Percentiles rank a stretch among this genome's conserved stretches.
Conservation (phyloP, 2,888 invertebrate species). For the Chydorus sphaericus region DNA sequence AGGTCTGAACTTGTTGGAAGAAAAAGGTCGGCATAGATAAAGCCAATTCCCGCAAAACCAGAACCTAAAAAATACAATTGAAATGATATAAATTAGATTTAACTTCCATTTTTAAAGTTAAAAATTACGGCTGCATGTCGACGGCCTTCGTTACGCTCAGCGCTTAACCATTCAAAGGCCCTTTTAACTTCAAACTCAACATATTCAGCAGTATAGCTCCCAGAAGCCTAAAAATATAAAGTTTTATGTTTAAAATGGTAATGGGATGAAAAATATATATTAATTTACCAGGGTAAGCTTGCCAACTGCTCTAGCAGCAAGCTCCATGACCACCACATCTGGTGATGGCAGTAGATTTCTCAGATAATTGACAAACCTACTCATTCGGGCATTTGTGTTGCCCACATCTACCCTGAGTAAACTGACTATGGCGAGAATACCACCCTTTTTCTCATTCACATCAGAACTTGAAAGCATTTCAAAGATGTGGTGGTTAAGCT, state of each 20-base stretch:
- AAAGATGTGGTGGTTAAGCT: constrained; percentile 87
- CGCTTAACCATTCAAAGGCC: constrained; percentile 88
- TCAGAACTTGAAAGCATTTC: constrained; percentile 91
- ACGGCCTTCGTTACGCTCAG: constrained; percentile 77
- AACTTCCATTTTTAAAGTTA: not conserved
- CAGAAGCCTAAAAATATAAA: constrained; percentile 37
- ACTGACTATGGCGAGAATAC: constrained; percentile 65
- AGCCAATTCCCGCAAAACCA: constrained; percentile 83
- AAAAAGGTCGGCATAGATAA: constrained; percentile 94
- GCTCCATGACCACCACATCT: constrained; percentile 86
- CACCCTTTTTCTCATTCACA: constrained; percentile 87
- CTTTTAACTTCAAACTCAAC: constrained; percentile 96
- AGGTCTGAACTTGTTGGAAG: constrained; percentile 82
- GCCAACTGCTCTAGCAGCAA: constrained; percentile 89
- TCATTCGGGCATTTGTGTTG: constrained; percentile 74
- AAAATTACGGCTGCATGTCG: constrained; percentile 65
- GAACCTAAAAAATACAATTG: constrained; percentile 34
- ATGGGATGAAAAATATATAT: not conserved
- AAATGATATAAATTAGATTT: not conserved
- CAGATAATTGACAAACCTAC: constrained; percentile 82
- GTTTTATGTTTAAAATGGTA: not conserved
- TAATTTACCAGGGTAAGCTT: constrained; percentile 49
- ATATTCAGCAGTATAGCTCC: constrained; percentile 87
- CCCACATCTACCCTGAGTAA: constrained; percentile 86
- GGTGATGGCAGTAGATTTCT: constrained; percentile 76